These are phyloP conservation scores for Cyrtonyx montezumae DNA, from an alignment of 2,113 vertebrate species.

Conservation along the genomic window DNA sequence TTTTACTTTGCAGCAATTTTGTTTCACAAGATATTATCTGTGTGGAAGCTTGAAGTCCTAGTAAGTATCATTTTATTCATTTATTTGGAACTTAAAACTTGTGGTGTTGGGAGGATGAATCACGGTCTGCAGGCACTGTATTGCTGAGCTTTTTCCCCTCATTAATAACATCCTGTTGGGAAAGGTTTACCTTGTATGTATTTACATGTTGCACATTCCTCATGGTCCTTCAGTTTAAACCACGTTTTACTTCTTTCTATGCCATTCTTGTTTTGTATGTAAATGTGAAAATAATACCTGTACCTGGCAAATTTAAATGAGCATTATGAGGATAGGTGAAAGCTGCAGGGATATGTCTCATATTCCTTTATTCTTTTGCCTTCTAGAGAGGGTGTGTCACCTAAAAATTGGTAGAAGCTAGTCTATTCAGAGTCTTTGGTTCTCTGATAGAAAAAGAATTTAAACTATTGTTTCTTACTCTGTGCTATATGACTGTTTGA, in stretches of 20 bases:
- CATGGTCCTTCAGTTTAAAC: background rate
- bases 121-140: background rate
- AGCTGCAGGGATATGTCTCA: background rate
- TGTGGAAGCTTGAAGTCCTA: background rate
- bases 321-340: background rate
- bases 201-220: background rate
- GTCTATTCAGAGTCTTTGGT: background rate
- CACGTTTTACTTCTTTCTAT: background rate
- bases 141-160: background rate
- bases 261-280: background rate
- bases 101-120: background rate
- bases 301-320: background rate
- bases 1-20: background rate
- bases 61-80: too few relatives aligned
- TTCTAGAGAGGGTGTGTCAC: background rate
- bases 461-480: background rate
- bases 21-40: background rate
- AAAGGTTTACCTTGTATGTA: conserved; percentile 4
- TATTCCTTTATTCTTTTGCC: background rate
- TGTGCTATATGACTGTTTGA: background rate
- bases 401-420: background rate
- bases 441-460: background rate
- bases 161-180: background rate
- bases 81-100: background rate
- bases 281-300: background rate